Percentiles rank a stretch among this genome's conserved stretches.
These are phyloP conservation scores for Melinaea menophilus DNA, from an alignment of 2,888 invertebrate genomes.

Conservation along the genomic window DNA sequence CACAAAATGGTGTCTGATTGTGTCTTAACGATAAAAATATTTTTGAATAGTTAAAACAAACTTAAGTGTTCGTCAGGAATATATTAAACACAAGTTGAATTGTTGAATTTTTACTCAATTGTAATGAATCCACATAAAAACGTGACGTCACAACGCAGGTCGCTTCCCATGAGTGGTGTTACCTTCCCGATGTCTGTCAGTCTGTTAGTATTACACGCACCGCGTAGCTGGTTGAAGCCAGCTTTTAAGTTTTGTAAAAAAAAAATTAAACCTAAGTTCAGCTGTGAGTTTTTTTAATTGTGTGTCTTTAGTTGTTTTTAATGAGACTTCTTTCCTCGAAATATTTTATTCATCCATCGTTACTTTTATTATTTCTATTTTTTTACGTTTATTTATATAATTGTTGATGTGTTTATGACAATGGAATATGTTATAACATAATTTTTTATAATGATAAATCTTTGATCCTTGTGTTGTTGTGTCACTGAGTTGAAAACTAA, in stretches of 20 bases:
- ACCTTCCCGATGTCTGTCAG: conserved; percentile 25
- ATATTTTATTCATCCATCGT: too few relatives aligned
- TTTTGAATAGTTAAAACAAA: too few relatives aligned
- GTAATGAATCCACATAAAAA: conserved; percentile 31
- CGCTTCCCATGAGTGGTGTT: conserved; percentile 47
- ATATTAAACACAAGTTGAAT: neutral
- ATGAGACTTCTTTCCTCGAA: too few relatives aligned
- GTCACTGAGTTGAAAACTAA: neutral
- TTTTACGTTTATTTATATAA: too few relatives aligned
- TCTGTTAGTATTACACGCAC: conserved; percentile 31
- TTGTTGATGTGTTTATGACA: too few relatives aligned
- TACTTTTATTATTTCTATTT: too few relatives aligned
- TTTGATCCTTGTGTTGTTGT: neutral
- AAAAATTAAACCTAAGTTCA: too few relatives aligned
- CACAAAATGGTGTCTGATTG: neutral
- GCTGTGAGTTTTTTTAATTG: too few relatives aligned
- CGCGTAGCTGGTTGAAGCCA: conserved; percentile 7
- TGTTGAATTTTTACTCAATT: too few relatives aligned
- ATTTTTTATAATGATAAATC: neutral
- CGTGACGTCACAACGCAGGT: conserved; percentile 56
- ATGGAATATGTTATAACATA: too few relatives aligned
- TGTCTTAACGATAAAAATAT: too few relatives aligned
- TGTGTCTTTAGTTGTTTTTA: too few relatives aligned
- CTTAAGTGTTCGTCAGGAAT: neutral
- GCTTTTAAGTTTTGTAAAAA: neutral